These are phyloP conservation scores for Leucophora obtusa DNA, from an alignment of 2,888 invertebrate species.

Conservation along the genomic window DNA sequence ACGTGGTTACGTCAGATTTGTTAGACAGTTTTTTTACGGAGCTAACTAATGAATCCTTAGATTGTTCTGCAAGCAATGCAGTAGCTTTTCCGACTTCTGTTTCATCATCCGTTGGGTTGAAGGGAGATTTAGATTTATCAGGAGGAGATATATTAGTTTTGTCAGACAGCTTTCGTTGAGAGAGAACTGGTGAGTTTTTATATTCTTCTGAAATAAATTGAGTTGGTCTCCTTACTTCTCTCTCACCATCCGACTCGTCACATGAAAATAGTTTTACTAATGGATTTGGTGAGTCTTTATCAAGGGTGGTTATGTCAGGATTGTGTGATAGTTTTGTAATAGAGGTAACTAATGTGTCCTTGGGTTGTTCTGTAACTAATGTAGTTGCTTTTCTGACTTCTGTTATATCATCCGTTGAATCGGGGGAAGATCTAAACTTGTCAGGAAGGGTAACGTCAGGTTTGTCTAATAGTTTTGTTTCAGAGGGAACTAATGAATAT, in stretches of 20 bases:
- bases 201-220: no score
- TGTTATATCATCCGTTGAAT: no score
- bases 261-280: not conserved
- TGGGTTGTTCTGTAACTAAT: no score
- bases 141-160: not conserved
- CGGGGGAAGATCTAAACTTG: slow-evolving; percentile 8
- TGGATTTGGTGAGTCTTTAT: not conserved
- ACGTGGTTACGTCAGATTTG: not conserved
- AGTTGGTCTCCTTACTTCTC: not conserved
- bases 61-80: not conserved
- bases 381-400: no score
- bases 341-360: not conserved
- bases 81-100: not conserved
- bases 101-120: not conserved
- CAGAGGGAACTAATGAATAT: not conserved
- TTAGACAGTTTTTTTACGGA: no score
- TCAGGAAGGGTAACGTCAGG: not conserved
- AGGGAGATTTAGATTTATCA: slow-evolving; percentile 22
- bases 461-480: not conserved
- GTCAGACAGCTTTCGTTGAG: no score
- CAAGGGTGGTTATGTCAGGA: no score
- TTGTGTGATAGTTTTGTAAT: no score
- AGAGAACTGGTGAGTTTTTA: not conserved
- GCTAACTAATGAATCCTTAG: not conserved
- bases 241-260: not conserved